A percentile compares a stretch with the other conserved stretches of the same genome.
Conservation (phyloP, 2,113 vertebrate genomes). For the Probosciger aterrimus region DNA sequence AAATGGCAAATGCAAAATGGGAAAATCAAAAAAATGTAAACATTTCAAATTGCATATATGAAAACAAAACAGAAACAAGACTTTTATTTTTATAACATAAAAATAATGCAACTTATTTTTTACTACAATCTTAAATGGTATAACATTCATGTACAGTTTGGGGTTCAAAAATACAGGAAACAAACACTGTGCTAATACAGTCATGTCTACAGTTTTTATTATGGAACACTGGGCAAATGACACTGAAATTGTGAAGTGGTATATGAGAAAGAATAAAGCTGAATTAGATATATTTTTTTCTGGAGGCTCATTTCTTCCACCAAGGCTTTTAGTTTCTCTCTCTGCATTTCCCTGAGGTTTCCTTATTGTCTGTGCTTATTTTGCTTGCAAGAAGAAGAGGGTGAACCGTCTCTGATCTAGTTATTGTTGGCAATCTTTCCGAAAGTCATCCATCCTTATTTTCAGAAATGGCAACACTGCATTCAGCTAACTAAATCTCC, state of each 20-base stretch:
- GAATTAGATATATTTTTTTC: background rate
- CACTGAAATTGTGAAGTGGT: background rate
- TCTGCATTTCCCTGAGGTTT: background rate
- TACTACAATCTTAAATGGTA: background rate
- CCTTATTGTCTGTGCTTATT: background rate
- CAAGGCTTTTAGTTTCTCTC: background rate
- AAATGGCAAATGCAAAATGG: background rate
- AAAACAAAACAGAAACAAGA: background rate
- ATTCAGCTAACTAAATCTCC: background rate
- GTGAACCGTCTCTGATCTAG: background rate
- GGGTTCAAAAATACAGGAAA: background rate
- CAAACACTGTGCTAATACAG: background rate
- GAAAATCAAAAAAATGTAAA: background rate
- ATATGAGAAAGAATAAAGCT: background rate
- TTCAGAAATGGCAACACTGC: conserved; percentile 1
- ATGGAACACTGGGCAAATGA: background rate
- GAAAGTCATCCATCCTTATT: background rate
- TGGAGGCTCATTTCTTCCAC: background rate
- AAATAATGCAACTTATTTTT: background rate
- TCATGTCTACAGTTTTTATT: background rate
- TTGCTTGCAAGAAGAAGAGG: conserved; percentile 7
- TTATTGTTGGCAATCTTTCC: conserved; percentile 43
- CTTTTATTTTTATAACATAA: background rate
- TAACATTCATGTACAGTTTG: background rate
- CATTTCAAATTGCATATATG: background rate